Percentiles rank a stretch among this genome's conserved stretches.
These are phyloP conservation scores for Falco berigora DNA, from an alignment of 2,797 vertebrate species.

Conservation along the genomic window DNA sequence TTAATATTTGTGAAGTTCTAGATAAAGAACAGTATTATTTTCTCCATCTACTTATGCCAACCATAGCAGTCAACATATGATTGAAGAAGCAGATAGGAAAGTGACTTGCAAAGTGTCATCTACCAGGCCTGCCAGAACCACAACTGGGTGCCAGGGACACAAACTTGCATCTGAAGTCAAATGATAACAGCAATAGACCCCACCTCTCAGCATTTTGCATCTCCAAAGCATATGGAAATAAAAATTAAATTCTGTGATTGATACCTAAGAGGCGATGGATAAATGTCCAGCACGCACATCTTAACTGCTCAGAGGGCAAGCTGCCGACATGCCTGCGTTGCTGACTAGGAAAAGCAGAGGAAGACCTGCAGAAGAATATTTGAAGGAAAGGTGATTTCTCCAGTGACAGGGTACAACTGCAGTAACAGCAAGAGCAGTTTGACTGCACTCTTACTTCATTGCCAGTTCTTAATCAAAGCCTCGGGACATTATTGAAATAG, in stretches of 20 bases:
- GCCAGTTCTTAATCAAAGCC: background rate
- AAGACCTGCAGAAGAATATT: background rate
- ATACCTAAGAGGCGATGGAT: background rate
- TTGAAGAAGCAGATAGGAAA: background rate
- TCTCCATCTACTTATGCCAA: background rate
- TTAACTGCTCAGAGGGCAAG: background rate
- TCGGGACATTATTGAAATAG: background rate
- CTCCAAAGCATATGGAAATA: background rate
- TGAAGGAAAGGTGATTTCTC: background rate
- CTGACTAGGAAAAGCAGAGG: background rate
- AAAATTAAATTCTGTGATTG: background rate
- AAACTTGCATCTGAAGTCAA: background rate
- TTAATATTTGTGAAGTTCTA: background rate
- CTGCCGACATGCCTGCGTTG: rapidly evolving
- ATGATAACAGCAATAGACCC: background rate
- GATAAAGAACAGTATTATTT: background rate
- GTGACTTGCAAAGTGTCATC: background rate
- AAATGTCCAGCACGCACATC: background rate
- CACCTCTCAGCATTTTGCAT: background rate
- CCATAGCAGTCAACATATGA: background rate
- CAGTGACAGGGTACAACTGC: background rate
- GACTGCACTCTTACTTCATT: background rate
- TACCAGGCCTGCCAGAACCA: background rate
- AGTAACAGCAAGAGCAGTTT: background rate
- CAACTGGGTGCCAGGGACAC: background rate